Percentiles rank a stretch among this genome's conserved stretches.
Conservation (phyloP, 1,140 invertebrate genomes). For the Hylyphantes graminicola region DNA sequence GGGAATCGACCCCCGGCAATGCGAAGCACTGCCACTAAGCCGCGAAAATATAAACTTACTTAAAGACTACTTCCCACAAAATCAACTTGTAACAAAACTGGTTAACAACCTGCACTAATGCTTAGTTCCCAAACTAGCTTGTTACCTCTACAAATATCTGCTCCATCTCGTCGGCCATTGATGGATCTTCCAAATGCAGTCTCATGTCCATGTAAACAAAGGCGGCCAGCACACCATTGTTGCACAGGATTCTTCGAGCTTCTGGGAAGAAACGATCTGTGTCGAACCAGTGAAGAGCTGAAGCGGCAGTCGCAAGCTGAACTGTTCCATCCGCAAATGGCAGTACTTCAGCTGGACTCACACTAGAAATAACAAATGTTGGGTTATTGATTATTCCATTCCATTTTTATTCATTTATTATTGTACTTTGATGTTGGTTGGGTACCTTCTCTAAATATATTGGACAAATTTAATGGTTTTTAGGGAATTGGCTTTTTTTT, state of each 20-base stretch:
- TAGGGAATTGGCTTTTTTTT: no score
- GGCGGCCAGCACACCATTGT: conserved; percentile 68
- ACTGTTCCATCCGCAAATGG: conserved; percentile 64
- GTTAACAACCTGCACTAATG: neutral
- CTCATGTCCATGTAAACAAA: conserved; percentile 65
- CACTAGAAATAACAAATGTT: conserved; percentile 60
- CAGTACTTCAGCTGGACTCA: conserved; percentile 67
- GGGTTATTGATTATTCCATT: no score
- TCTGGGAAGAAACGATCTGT: conserved; percentile 69
- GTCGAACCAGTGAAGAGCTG: conserved; percentile 71
- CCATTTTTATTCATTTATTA: no score
- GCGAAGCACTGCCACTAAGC: no score
- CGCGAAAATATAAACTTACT: no score
- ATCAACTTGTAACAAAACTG: neutral
- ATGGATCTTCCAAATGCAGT: neutral
- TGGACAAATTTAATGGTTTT: no score
- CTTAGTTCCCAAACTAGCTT: neutral
- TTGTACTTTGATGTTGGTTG: no score
- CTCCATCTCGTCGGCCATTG: neutral
- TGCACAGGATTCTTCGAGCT: conserved; percentile 67
- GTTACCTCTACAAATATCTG: conserved; percentile 10
- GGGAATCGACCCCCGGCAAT: no score
- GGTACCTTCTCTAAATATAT: no score
- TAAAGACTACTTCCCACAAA: no score
- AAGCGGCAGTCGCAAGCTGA: conserved; percentile 68